Evolutionary conservation across 2,797 vertebrate genomes (phyloP).

Genomic region (Sebastes taczanowskii): DNA sequence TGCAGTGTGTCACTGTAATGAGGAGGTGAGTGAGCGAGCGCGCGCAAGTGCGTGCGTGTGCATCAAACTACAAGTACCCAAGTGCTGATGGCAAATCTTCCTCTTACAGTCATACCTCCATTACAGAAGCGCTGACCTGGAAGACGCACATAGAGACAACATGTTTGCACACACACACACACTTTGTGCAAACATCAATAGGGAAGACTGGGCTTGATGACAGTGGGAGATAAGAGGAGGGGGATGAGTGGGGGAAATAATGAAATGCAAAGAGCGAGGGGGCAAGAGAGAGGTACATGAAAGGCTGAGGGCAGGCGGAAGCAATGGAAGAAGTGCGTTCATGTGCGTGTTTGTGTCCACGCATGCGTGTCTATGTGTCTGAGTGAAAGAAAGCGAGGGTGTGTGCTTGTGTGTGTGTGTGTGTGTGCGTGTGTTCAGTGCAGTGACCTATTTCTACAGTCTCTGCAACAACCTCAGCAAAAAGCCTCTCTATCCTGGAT

Average conservation of each 20-base stretch:
- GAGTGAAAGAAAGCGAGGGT: slow-evolving; percentile 26
- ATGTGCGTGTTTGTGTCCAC: neutral
- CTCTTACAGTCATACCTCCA: slow-evolving; percentile 61
- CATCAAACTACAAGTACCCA: slow-evolving; percentile 31
- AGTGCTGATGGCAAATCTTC: slow-evolving; percentile 60
- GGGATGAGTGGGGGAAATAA: slow-evolving; percentile 55
- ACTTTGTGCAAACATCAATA: slow-evolving; percentile 32
- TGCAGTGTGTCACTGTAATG: slow-evolving; percentile 19
- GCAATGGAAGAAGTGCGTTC: slow-evolving; percentile 29
- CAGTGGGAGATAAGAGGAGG: slow-evolving; percentile 51
- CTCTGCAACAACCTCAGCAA: slow-evolving; percentile 73
- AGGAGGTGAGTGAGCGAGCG: slow-evolving; percentile 26
- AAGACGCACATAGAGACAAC: slow-evolving; percentile 56
- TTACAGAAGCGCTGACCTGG: slow-evolving; percentile 71
- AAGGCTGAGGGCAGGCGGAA: slow-evolving; percentile 42
- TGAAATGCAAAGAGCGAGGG: slow-evolving; percentile 50
- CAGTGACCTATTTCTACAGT: slow-evolving; percentile 79
- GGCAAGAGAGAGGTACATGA: slow-evolving; percentile 48
- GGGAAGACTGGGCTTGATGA: slow-evolving; percentile 32
- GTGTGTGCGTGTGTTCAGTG: slow-evolving; percentile 48
- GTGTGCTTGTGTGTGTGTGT: neutral
- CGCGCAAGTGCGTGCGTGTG: neutral
- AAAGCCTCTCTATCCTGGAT: slow-evolving; percentile 57
- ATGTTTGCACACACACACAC: slow-evolving; percentile 25
- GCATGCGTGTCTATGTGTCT: slow-evolving; percentile 19